Conservation (phyloP, 30 jellyfish, hydroid and myxozoan genomes). For the Pelagia noctiluca region DNA sequence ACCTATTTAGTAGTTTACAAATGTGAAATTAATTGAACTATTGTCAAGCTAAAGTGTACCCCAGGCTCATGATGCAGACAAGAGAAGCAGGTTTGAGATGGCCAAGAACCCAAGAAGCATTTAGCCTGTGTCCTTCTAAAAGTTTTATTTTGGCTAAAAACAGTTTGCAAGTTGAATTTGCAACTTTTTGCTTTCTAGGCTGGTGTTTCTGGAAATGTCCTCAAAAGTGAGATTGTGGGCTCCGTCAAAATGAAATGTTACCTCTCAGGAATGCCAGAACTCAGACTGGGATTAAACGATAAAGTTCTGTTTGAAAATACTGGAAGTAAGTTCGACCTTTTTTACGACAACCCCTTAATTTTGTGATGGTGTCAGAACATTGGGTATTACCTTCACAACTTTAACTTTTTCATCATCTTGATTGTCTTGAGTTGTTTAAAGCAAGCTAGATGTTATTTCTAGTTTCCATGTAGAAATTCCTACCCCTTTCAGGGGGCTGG, state of each 20-base stretch:
- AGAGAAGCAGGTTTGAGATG: too few species aligned
- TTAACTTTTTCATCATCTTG: too few species aligned
- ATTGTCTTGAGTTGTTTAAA: too few species aligned
- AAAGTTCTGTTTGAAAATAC: slow-evolving; percentile 94
- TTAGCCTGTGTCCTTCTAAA: too few species aligned
- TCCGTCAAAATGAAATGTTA: slow-evolving; percentile 89
- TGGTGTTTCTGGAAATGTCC: slow-evolving; percentile 87
- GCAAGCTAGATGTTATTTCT: neutral
- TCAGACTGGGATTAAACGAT: slow-evolving; percentile 97
- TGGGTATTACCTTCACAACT: too few species aligned
- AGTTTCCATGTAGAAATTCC: neutral
- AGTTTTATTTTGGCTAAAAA: neutral
- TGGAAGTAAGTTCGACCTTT: slow-evolving; percentile 84
- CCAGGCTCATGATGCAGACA: too few species aligned
- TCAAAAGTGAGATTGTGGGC: slow-evolving; percentile 98
- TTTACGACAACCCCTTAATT: neutral
- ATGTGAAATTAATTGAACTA: too few species aligned
- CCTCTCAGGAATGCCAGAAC: slow-evolving; percentile 99
- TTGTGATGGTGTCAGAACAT: too few species aligned
- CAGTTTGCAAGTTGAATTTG: neutral
- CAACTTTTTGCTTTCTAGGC: slow-evolving; percentile 35
- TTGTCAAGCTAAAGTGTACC: too few species aligned
- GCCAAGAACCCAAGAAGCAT: too few species aligned
- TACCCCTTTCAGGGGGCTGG: too few species aligned
- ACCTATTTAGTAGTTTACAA: too few species aligned